Conservation (phyloP, 2,113 vertebrate genomes). For the Gymnobelideus leadbeateri region DNA sequence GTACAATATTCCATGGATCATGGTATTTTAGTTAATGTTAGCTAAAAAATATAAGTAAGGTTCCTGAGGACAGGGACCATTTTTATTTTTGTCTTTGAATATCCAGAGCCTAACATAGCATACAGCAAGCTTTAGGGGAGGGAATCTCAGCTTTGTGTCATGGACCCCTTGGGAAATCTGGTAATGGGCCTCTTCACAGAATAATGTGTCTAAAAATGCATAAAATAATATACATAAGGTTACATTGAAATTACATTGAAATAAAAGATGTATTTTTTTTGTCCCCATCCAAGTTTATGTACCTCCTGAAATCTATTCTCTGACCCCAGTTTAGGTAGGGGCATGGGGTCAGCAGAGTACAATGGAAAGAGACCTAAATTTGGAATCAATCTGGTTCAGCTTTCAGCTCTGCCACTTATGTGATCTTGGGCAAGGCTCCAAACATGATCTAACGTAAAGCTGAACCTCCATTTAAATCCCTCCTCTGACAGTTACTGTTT, state of each 20-base stretch:
- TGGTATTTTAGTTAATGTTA: slow-evolving; percentile 69
- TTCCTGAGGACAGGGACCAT: background rate
- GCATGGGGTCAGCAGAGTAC: background rate
- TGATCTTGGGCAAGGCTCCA: background rate
- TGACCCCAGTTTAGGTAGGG: background rate
- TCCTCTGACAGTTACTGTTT: background rate
- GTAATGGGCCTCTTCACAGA: background rate
- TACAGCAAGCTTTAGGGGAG: background rate
- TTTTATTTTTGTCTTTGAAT: background rate
- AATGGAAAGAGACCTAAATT: background rate
- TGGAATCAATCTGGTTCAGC: background rate
- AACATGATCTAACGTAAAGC: background rate
- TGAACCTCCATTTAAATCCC: background rate
- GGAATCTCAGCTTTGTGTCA: background rate
- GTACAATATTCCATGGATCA: slow-evolving; percentile 63
- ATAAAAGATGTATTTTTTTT: background rate
- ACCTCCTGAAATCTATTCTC: background rate
- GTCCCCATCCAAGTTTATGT: background rate
- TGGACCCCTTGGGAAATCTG: background rate
- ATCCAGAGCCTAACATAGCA: background rate
- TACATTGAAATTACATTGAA: background rate
- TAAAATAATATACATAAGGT: background rate
- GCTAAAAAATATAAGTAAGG: slow-evolving; percentile 15
- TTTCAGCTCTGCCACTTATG: background rate
- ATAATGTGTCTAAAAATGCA: background rate